Conservation (phyloP, 2,797 vertebrate species). For the Platyrinchus mystaceus region DNA sequence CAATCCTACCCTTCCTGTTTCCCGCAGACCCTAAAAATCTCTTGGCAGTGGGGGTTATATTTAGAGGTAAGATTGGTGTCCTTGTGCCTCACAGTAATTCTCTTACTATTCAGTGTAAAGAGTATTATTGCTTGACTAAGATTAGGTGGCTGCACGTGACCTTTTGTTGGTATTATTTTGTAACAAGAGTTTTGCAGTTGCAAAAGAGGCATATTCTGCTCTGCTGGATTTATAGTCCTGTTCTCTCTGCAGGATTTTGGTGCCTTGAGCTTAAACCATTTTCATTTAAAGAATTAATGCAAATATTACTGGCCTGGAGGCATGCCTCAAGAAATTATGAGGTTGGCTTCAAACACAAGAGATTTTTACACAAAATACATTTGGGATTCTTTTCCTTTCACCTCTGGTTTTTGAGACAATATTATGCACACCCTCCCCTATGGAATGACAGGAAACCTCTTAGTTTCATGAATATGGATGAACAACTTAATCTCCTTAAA, state of each 20-base stretch:
- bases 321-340: not conserved
- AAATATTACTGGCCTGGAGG: not conserved
- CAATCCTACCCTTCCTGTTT: not conserved
- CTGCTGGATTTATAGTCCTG: not conserved
- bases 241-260: not conserved
- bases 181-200: not conserved
- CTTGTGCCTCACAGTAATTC: not conserved
- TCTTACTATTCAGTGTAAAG: not conserved
- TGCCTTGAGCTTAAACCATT: not conserved
- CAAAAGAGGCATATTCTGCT: not conserved
- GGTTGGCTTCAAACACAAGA: not conserved
- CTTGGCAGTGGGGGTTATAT: not conserved
- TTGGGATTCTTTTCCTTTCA: not conserved
- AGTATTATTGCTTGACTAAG: not conserved
- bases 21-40: not conserved
- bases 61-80: not conserved
- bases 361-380: not conserved
- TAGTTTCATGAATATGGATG: not conserved
- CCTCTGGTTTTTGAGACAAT: not conserved
- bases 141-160: rapidly evolving
- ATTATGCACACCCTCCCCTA: not conserved
- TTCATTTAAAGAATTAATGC: not conserved
- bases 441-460: not conserved
- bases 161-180: not conserved
- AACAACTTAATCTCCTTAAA: not conserved